phyloP scores from a whole-genome alignment of 2,113 vertebrate species.

The Tachysurus fulvidraco region DNA sequence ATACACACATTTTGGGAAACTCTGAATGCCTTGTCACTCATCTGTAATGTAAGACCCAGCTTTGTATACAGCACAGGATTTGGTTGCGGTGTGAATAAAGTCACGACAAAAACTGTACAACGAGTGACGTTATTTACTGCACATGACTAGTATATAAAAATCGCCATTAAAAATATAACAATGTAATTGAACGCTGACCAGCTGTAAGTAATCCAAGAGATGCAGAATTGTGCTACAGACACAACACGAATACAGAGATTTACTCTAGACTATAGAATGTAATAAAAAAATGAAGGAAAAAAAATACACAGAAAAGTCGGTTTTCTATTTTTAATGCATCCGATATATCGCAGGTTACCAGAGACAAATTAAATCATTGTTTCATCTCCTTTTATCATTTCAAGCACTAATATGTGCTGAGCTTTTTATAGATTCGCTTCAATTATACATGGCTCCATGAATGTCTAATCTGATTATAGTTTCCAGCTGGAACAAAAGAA shows the following conservation, averaged over 20 bases:
- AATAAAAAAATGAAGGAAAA: not conserved
- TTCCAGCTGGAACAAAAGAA: conserved; percentile 2
- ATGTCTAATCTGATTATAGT: conserved; percentile 20
- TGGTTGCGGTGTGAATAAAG: not conserved
- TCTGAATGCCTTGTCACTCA: not conserved
- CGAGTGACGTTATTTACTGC: not conserved
- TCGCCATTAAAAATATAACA: no score
- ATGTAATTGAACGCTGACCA: not conserved
- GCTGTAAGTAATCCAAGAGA: not conserved
- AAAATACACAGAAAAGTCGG: not conserved
- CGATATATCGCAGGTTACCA: not conserved
- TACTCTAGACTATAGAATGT: not conserved
- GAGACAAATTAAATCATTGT: conserved; percentile 23
- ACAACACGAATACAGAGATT: not conserved
- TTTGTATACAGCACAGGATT: not conserved
- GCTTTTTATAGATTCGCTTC: conserved; percentile 33
- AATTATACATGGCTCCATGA: not conserved
- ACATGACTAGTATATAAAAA: not conserved
- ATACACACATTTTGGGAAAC: not conserved
- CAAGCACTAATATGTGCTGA: conserved; percentile 5
- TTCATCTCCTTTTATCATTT: conserved; percentile 32
- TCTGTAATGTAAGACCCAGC: not conserved
- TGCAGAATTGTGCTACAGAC: not conserved
- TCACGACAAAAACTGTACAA: not conserved
- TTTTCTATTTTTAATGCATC: conserved; percentile 19